These are phyloP conservation scores for Drosophila pruinosa DNA, from an alignment of 1,140 invertebrate species.

Conservation along the genomic window DNA sequence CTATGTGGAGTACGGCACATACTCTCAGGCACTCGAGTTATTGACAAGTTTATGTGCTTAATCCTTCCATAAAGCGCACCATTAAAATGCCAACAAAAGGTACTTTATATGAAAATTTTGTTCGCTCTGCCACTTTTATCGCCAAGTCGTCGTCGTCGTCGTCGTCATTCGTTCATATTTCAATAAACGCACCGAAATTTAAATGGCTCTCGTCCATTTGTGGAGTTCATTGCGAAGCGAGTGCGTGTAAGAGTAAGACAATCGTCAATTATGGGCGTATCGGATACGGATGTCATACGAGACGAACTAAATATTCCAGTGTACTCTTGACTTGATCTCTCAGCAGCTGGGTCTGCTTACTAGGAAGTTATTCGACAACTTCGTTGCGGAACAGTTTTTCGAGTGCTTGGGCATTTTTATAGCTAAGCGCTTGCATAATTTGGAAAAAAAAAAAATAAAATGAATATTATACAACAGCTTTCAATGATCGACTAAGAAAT, in stretches of 20 bases:
- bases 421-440: conserved; percentile 53
- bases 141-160: conserved; percentile 27
- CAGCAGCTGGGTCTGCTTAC: conserved; percentile 10
- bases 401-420: conserved; percentile 71
- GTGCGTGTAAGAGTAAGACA: conserved; percentile 42
- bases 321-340: not conserved
- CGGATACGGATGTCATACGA: conserved; percentile 60
- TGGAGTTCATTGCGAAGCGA: not conserved
- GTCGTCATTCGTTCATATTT: conserved; percentile 61
- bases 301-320: not conserved
- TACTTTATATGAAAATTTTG: conserved; percentile 81
- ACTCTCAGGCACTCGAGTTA: conserved; percentile 68
- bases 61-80: conserved; percentile 78
- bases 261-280: conserved; percentile 66
- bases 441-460: conserved; percentile 59
- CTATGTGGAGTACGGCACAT: conserved; percentile 11
- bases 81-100: conserved; percentile 82
- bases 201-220: conserved; percentile 37
- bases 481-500: not conserved
- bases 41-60: conserved; percentile 82
- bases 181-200: conserved; percentile 77
- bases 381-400: conserved; percentile 21
- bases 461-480: no score
- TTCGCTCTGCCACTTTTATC: conserved; percentile 64
- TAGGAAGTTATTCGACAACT: not conserved